A percentile compares a stretch with the other conserved stretches of the same genome.
Evolutionary conservation across 2,888 invertebrate genomes (phyloP).

Genomic region (Oasisia sp.): DNA sequence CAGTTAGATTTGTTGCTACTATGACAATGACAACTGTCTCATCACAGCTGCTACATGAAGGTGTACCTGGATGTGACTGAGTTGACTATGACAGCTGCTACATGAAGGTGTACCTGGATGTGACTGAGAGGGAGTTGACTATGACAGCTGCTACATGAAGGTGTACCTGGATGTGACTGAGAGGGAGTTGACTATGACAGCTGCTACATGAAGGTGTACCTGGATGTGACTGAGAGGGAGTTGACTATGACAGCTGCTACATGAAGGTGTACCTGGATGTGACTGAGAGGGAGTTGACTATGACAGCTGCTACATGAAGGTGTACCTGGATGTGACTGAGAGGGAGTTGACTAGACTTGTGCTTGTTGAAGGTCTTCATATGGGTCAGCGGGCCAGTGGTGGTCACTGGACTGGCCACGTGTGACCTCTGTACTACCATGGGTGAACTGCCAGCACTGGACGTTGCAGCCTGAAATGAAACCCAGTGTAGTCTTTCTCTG

Average conservation of each 20-base stretch:
- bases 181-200: background rate
- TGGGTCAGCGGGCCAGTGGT: background rate
- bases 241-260: too few relatives aligned
- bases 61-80: background rate
- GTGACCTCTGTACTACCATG: background rate
- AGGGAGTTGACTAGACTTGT: background rate
- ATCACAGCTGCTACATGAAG: background rate
- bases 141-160: too few relatives aligned
- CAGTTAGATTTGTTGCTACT: too few relatives aligned
- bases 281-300: too few relatives aligned
- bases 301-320: background rate
- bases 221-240: background rate
- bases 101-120: background rate
- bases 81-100: too few relatives aligned
- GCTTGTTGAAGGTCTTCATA: background rate
- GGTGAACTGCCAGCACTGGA: constrained; percentile 6
- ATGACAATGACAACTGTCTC: too few relatives aligned
- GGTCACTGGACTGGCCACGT: background rate
- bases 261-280: too few relatives aligned
- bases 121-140: background rate
- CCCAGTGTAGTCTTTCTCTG: too few relatives aligned
- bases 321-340: background rate
- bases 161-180: background rate
- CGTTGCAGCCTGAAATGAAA: background rate
- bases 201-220: background rate